Percentiles rank a stretch among this genome's conserved stretches.
Conservation (phyloP, 2,113 vertebrate species). For the Solenodon paradoxus region DNA sequence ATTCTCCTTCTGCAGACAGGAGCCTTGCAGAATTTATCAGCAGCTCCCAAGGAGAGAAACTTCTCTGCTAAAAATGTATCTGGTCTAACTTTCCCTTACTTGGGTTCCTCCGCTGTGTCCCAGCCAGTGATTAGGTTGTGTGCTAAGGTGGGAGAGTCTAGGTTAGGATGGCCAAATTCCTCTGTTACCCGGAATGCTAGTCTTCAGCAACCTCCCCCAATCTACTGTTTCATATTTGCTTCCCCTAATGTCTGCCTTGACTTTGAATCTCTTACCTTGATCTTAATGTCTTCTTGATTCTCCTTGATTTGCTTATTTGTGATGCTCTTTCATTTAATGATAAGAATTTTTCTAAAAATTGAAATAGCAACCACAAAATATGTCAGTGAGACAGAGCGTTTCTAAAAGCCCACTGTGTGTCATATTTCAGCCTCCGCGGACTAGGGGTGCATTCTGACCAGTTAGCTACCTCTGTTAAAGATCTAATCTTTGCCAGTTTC, state of each 20-base stretch:
- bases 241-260: background rate
- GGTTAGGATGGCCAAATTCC: background rate
- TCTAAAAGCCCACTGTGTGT: background rate
- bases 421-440: background rate
- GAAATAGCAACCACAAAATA: background rate
- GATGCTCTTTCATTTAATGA: background rate
- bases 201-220: background rate
- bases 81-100: slow-evolving; percentile 17
- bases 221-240: background rate
- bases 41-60: background rate
- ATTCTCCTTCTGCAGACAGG: background rate
- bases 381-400: background rate
- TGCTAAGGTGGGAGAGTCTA: background rate
- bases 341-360: background rate
- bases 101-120: background rate
- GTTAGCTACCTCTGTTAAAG: background rate
- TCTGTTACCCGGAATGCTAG: background rate
- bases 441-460: background rate
- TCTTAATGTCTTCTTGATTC: background rate
- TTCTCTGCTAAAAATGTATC: background rate
- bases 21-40: background rate
- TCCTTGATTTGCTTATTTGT: background rate
- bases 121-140: background rate
- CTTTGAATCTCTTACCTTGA: background rate
- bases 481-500: background rate